Percentiles rank a stretch among this genome's conserved stretches.
Conservation (phyloP, 2,797 vertebrate species). For the Neostethus bicornis region DNA sequence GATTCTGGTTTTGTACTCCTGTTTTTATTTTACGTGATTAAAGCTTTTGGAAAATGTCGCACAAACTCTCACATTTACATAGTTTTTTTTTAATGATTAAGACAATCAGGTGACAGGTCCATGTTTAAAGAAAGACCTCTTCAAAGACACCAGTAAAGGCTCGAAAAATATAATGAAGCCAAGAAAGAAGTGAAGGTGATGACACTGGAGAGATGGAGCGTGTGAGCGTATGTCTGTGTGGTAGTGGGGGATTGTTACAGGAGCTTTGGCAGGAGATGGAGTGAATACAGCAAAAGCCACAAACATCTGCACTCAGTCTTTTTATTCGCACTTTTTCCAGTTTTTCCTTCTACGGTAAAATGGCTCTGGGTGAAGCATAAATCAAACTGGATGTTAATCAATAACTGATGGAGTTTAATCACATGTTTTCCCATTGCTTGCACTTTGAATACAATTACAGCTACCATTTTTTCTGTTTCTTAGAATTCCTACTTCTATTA, state of each 20-base stretch:
- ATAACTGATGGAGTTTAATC: background rate
- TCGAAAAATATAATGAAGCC: conserved; percentile 23
- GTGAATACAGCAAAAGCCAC: conserved; percentile 26
- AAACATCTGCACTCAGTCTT: conserved; percentile 28
- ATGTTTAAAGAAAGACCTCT: conserved; percentile 1
- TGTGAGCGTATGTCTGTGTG: conserved; percentile 1
- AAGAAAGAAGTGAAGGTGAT: conserved; percentile 27
- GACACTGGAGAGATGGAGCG: conserved; percentile 12
- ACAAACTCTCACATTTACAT: conserved; percentile 2
- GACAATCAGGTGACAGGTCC: background rate
- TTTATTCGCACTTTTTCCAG: conserved; percentile 31
- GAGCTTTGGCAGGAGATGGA: conserved; percentile 39
- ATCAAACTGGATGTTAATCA: conserved; percentile 3
- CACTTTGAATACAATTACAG: background rate
- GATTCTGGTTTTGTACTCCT: background rate
- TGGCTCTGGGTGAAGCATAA: background rate
- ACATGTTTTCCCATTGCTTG: background rate
- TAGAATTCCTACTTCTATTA: background rate
- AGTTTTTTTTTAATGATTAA: conserved; percentile 8
- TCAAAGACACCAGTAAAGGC: background rate
- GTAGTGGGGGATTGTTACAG: conserved; percentile 30
- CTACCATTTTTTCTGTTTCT: background rate
- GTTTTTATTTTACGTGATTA: background rate
- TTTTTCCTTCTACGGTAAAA: background rate
- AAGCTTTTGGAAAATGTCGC: background rate